phyloP scores from a whole-genome alignment of 1,140 invertebrate genomes.

The Solenopsis fugax region DNA sequence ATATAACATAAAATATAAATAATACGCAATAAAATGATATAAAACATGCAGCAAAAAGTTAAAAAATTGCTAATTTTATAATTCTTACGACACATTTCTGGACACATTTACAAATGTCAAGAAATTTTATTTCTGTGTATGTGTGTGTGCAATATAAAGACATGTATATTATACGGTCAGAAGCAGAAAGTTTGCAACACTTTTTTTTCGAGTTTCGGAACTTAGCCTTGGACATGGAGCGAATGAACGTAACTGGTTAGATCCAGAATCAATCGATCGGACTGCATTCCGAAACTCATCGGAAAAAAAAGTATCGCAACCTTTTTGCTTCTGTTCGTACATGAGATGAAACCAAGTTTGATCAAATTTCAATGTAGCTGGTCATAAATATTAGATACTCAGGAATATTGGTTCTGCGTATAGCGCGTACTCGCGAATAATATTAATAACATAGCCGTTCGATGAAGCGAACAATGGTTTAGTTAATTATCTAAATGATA shows the following conservation, averaged over 20 bases:
- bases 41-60: no score
- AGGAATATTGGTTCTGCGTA: neutral
- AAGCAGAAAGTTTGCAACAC: no score
- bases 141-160: neutral
- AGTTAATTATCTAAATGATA: conserved; percentile 34
- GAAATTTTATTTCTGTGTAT: neutral
- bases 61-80: neutral
- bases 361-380: neutral
- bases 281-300: no score
- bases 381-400: conserved; percentile 24
- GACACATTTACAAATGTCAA: neutral
- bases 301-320: no score
- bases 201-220: no score
- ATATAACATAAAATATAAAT: no score
- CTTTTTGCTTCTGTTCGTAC: no score
- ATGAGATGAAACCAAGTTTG: neutral
- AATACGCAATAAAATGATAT: no score
- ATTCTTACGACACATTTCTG: no score
- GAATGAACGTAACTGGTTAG: no score
- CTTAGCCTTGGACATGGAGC: no score
- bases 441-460: conserved; percentile 14
- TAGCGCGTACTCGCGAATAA: neutral
- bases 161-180: conserved; percentile 4
- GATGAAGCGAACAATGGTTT: conserved; percentile 2
- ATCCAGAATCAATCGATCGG: no score